These are phyloP conservation scores for Pomatorhinus ruficollis DNA, from an alignment of 2,113 vertebrate genomes.

Conservation along the genomic window DNA sequence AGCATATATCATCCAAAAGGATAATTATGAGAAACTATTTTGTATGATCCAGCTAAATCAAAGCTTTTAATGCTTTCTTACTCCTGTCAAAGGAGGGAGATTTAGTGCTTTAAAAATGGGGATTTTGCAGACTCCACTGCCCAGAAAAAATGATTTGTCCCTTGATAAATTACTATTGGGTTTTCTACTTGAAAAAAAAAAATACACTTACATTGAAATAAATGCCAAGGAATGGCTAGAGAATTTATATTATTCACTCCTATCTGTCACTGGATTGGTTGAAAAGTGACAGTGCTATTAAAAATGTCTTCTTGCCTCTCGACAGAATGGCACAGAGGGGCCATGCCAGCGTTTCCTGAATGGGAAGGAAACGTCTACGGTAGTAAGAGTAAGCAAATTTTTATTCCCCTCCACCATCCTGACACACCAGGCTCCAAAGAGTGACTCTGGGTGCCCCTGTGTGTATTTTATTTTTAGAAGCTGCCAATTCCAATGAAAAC, in stretches of 20 bases:
- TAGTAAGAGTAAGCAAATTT: constrained; percentile 21
- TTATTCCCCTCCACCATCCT: not conserved
- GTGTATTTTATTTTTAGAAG: not conserved
- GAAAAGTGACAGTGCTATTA: constrained; percentile 74
- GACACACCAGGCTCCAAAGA: not conserved
- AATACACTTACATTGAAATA: constrained; percentile 83
- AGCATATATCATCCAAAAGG: constrained; percentile 85
- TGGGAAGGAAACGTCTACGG: not conserved
- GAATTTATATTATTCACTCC: constrained; percentile 79
- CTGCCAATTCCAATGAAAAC: not conserved
- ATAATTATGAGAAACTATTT: constrained; percentile 89
- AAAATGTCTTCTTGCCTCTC: constrained; percentile 69
- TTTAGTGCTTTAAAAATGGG: constrained; percentile 85
- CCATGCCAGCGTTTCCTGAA: not conserved
- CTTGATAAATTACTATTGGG: constrained; percentile 84
- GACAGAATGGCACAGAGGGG: constrained; percentile 56
- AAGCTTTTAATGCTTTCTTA: constrained; percentile 88
- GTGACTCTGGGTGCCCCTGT: too few relatives aligned
- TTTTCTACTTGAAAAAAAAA: constrained; percentile 81
- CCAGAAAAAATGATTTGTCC: constrained; percentile 86
- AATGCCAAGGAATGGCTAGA: constrained; percentile 81
- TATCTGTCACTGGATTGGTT: constrained; percentile 76
- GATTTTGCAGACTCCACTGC: constrained; percentile 85
- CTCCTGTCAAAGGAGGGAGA: constrained; percentile 82
- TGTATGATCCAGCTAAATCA: constrained; percentile 86